Percentiles rank a stretch among this genome's conserved stretches.
Evolutionary conservation across 1,140 invertebrate genomes (phyloP).

Genomic region (Calliphora vicina): DNA sequence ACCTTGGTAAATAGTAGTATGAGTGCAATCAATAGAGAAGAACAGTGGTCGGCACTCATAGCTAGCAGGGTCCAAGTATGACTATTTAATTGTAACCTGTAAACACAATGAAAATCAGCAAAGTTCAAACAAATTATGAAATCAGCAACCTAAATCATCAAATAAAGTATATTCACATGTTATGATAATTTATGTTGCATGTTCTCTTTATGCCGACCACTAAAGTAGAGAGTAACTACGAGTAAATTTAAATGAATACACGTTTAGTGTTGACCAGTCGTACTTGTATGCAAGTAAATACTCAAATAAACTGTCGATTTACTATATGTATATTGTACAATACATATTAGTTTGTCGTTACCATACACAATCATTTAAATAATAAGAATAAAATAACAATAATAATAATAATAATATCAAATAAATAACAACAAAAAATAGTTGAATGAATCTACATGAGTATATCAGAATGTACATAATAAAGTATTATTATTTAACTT

Average conservation of each 20-base stretch:
- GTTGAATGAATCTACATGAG: neutral
- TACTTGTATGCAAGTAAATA: neutral
- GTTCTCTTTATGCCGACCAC: no score
- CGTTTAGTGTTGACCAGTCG: no score
- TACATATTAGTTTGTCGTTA: neutral
- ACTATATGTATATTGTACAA: neutral
- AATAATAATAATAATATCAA: neutral
- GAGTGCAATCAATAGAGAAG: neutral
- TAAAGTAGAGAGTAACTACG: neutral
- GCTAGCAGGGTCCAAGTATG: no score
- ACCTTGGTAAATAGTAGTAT: neutral
- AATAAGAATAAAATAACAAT: neutral
- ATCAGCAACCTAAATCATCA: no score
- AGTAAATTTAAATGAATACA: neutral
- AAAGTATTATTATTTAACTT: no score
- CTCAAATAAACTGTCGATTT: neutral
- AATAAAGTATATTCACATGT: no score
- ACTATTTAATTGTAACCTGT: no score
- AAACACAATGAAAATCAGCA: no score
- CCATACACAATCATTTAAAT: slow-evolving; percentile 14
- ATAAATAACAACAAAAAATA: slow-evolving; percentile 6
- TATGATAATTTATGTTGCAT: no score
- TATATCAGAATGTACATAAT: no score
- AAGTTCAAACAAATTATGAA: no score
- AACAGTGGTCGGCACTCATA: no score